A percentile compares a stretch with the other conserved stretches of the same genome.
These are phyloP conservation scores for Phylloscopus whistleri DNA, from an alignment of 2,113 vertebrate species.

Conservation along the genomic window DNA sequence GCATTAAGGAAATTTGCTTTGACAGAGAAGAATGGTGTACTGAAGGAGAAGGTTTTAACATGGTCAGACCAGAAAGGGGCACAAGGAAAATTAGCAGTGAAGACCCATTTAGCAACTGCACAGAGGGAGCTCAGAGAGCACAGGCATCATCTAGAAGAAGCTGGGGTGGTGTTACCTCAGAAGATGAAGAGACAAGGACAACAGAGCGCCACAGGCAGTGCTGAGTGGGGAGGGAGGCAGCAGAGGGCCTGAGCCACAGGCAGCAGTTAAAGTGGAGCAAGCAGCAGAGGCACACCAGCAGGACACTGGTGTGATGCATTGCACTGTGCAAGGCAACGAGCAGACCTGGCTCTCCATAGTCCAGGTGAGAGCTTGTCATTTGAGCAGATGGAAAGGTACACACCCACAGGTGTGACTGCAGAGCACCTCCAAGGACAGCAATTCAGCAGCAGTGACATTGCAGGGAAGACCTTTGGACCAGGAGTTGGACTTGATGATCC, in stretches of 20 bases:
- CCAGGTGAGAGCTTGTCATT: neutral
- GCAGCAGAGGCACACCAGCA: neutral
- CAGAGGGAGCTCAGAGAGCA: neutral
- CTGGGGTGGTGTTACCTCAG: neutral
- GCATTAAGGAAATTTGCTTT: neutral
- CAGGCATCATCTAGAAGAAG: neutral
- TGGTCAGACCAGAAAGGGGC: neutral
- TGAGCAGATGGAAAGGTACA: neutral
- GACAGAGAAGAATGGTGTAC: neutral
- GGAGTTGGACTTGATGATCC: neutral
- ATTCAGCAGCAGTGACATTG: neutral
- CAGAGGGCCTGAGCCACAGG: neutral
- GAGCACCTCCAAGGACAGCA: neutral
- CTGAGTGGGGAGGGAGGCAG: neutral
- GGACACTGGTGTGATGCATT: rapidly evolving
- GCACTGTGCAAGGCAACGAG: neutral
- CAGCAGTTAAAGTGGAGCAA: neutral
- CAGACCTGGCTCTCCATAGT: neutral
- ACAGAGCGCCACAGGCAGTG: neutral
- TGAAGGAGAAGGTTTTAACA: neutral
- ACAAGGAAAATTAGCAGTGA: neutral
- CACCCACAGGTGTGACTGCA: neutral
- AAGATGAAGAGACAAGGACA: neutral
- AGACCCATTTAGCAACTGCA: neutral
- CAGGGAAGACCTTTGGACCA: neutral